phyloP scores from a whole-genome alignment of 2,113 vertebrate genomes.

The Calidris pugnax region DNA sequence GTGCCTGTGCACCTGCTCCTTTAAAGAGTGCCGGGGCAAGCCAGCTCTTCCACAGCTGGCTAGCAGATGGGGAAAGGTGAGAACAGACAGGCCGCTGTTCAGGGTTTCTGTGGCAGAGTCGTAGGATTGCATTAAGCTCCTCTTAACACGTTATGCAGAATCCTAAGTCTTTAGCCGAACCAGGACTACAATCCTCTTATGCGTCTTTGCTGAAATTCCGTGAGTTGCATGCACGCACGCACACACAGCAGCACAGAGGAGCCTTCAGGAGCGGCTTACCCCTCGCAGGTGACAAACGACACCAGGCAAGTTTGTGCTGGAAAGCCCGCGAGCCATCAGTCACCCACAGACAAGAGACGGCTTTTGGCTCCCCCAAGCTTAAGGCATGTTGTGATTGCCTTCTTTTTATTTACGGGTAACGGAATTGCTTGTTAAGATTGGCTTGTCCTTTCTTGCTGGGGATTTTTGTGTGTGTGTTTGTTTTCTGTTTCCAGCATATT shows the following conservation, averaged over 20 bases:
- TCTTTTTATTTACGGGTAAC: conserved; percentile 43
- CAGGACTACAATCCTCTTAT: conserved; percentile 65
- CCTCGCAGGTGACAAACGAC: conserved; percentile 24
- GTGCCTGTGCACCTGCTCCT: conserved; percentile 21
- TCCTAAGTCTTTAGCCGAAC: conserved; percentile 59
- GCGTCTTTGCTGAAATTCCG: conserved; percentile 60
- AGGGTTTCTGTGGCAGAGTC: conserved; percentile 50
- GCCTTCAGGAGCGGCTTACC: conserved; percentile 49
- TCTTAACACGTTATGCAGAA: conserved; percentile 63
- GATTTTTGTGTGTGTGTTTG: conserved; percentile 19
- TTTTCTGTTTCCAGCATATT: conserved; percentile 22
- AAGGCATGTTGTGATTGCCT: not conserved
- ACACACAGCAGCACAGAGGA: conserved; percentile 50
- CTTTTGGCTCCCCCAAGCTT: conserved; percentile 18
- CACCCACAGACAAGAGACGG: not conserved
- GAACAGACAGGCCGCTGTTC: conserved; percentile 62
- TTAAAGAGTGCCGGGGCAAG: not conserved
- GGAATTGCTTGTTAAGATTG: conserved; percentile 31
- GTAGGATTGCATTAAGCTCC: conserved; percentile 64
- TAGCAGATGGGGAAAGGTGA: conserved; percentile 59
- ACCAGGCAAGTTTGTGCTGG: conserved; percentile 46
- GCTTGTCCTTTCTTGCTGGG: conserved; percentile 61
- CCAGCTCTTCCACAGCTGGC: conserved; percentile 37
- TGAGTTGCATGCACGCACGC: conserved; percentile 47
- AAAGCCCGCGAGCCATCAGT: conserved; percentile 3